Conservation (phyloP, 30 jellyfish, hydroid and myxozoan genomes). For the Chrysaora quinquecirrha region DNA sequence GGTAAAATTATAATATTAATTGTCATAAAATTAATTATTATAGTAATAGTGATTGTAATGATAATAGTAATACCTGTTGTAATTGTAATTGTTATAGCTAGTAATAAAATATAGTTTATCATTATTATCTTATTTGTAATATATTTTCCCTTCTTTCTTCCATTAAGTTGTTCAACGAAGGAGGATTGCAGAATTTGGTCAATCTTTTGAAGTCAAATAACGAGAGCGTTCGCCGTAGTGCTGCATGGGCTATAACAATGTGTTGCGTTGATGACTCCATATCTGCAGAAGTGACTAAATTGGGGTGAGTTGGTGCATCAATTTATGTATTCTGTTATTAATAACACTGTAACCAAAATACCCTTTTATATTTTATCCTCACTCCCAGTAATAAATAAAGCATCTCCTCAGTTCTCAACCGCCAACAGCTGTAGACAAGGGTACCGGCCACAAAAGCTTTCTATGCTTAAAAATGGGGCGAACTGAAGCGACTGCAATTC, state of each 20-base stretch:
- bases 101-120: no score
- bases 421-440: background rate
- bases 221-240: slow-evolving; percentile 78
- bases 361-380: background rate
- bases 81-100: no score
- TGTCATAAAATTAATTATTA: no score
- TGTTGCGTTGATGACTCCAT: slow-evolving; percentile 65
- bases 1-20: no score
- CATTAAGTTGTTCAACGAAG: slow-evolving; percentile 63
- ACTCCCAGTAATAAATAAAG: background rate
- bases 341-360: background rate
- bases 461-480: background rate
- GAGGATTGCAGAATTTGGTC: slow-evolving; percentile 48
- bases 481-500: no score
- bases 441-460: background rate
- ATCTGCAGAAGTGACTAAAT: slow-evolving; percentile 68
- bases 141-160: no score
- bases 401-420: no score
- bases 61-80: no score
- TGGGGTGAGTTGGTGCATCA: slow-evolving; percentile 82
- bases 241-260: slow-evolving; percentile 81
- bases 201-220: slow-evolving; percentile 60
- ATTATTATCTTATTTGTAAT: no score
- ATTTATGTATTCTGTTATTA: no score
- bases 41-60: no score